phyloP scores from a whole-genome alignment of 2,113 vertebrate genomes.

The Scatophagus argus region DNA sequence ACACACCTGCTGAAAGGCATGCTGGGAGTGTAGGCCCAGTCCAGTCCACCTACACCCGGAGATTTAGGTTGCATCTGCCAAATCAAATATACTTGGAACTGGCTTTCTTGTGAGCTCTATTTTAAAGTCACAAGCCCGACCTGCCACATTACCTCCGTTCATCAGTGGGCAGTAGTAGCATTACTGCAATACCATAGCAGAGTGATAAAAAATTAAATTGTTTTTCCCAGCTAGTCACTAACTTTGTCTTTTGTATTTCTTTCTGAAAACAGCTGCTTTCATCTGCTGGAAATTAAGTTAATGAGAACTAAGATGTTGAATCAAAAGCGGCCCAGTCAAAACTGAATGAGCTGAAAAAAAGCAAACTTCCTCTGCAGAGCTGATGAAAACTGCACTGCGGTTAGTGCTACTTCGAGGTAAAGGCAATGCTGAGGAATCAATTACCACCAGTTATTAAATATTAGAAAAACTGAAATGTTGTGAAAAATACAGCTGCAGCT shows the following conservation, averaged over 20 bases:
- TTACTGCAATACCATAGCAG: background rate
- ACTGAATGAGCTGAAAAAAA: no score
- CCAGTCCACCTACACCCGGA: constrained; percentile 50
- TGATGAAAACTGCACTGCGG: no score
- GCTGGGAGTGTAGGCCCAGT: constrained; percentile 62
- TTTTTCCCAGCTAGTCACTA: no score
- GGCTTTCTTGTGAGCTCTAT: background rate
- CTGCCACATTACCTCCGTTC: background rate
- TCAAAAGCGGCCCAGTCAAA: no score
- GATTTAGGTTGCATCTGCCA: constrained; percentile 51
- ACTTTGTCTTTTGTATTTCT: no score
- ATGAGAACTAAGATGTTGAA: no score
- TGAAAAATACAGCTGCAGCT: background rate
- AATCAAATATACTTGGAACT: constrained; percentile 55
- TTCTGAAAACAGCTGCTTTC: no score
- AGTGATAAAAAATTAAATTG: no score
- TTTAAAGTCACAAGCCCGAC: background rate
- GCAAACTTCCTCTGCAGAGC: no score
- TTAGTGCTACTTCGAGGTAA: background rate
- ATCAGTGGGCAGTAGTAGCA: background rate
- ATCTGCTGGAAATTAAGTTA: background rate
- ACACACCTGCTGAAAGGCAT: constrained; percentile 79
- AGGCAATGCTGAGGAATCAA: background rate
- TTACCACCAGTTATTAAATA: background rate
- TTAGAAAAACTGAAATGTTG: background rate